These are phyloP conservation scores for Scaptomyza hsui DNA, from an alignment of 1,140 invertebrate genomes.

Conservation along the genomic window DNA sequence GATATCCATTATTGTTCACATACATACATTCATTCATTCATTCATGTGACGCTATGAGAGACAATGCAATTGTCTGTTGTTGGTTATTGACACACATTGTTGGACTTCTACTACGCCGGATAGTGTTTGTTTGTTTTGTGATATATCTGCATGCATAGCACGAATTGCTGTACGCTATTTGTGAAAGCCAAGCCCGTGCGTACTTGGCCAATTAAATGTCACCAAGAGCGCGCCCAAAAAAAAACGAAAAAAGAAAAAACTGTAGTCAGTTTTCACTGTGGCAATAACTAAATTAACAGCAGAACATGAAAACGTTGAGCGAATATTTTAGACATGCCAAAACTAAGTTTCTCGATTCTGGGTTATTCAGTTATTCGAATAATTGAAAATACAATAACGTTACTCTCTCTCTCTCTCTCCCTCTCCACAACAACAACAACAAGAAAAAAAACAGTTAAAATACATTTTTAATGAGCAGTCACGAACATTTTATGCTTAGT, in stretches of 20 bases:
- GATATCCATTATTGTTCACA: no score
- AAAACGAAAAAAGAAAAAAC: neutral
- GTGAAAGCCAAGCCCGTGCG: constrained; percentile 71
- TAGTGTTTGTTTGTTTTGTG: constrained; percentile 6
- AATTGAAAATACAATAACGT: no score
- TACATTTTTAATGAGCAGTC: constrained; percentile 21
- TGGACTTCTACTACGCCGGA: neutral
- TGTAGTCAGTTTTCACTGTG: neutral
- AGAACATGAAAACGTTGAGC: constrained; percentile 16
- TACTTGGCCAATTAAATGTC: constrained; percentile 52
- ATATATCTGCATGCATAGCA: constrained; percentile 63
- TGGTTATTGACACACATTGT: constrained; percentile 48
- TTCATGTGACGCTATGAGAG: neutral
- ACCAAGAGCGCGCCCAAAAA: constrained; percentile 12
- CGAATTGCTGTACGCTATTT: constrained; percentile 44
- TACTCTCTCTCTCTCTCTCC: no score
- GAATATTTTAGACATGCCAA: neutral
- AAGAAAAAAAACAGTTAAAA: constrained; percentile 4
- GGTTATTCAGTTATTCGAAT: no score
- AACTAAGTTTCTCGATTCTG: no score
- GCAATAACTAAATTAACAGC: constrained; percentile 60
- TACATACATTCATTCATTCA: neutral
- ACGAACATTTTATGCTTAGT: constrained; percentile 48
- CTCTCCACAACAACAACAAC: no score
- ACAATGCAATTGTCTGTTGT: constrained; percentile 37